A percentile compares a stretch with the other conserved stretches of the same genome.
Conservation (phyloP, 2,797 vertebrate genomes). For the Australoheros facetus region DNA sequence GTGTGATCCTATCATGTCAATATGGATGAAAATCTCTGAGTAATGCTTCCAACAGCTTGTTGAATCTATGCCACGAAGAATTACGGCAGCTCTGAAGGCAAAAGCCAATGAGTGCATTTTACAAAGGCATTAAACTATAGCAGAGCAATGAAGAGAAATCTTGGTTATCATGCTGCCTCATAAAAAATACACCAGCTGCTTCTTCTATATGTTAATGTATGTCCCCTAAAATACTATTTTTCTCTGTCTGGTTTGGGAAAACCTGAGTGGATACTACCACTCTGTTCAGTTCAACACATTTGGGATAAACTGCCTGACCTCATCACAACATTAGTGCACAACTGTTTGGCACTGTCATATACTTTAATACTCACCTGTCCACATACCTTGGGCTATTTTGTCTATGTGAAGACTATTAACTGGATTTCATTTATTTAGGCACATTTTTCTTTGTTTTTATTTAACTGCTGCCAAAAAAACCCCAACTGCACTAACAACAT, state of each 20-base stretch:
- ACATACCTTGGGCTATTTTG: neutral
- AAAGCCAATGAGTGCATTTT: neutral
- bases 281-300: neutral
- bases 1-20: neutral
- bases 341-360: no score
- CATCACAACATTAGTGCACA: neutral
- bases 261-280: neutral
- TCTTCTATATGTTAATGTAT: no score
- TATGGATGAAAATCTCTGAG: no score
- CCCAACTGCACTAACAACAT: neutral
- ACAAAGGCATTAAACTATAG: neutral
- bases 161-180: neutral
- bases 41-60: neutral
- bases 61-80: neutral
- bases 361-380: no score
- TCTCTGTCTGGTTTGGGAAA: neutral
- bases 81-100: neutral
- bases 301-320: no score
- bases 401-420: neutral
- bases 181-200: neutral
- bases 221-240: neutral
- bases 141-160: neutral
- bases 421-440: constrained; percentile 1
- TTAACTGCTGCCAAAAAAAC: neutral
- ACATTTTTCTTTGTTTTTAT: neutral